A percentile compares a stretch with the other conserved stretches of the same genome.
Evolutionary conservation across 1,140 invertebrate species (phyloP).

Genomic region (Bombyx mandarina): DNA sequence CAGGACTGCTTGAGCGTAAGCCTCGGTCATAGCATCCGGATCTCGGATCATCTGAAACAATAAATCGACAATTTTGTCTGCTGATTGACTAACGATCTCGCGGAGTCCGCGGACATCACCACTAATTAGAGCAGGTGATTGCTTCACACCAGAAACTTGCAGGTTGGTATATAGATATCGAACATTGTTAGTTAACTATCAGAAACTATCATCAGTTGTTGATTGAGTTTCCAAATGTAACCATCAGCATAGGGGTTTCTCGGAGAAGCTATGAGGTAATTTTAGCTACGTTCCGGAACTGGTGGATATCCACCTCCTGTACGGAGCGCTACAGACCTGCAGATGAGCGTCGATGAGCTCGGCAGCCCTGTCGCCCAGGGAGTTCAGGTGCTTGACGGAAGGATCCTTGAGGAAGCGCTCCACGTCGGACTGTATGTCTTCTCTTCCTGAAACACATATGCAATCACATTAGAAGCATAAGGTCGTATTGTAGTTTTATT

Average conservation of each 20-base stretch:
- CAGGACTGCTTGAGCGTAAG: conserved; percentile 42
- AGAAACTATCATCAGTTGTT: too few species aligned
- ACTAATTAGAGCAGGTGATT: not conserved
- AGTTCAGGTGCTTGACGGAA: conserved; percentile 30
- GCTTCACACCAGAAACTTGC: not conserved
- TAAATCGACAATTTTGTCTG: not conserved
- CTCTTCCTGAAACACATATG: conserved; percentile 22
- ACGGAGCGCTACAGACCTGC: conserved; percentile 24
- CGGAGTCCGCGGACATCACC: not conserved
- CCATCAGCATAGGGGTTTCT: too few species aligned
- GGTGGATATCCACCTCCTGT: not conserved
- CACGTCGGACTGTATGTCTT: conserved; percentile 34
- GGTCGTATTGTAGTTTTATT: too few species aligned
- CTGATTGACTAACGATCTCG: too few species aligned
- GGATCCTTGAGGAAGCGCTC: conserved; percentile 42
- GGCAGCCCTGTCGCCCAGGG: conserved; percentile 31
- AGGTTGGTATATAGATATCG: not conserved
- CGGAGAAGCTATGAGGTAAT: not conserved
- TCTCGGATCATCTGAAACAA: conserved; percentile 33
- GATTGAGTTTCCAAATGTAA: too few species aligned
- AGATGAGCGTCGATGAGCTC: conserved; percentile 45
- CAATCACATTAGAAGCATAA: too few species aligned
- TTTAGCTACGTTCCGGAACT: not conserved
- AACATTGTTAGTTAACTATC: not conserved
- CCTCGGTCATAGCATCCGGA: conserved; percentile 24